Conservation (phyloP, 1,140 invertebrate species). For the Drosophila ananassae region DNA sequence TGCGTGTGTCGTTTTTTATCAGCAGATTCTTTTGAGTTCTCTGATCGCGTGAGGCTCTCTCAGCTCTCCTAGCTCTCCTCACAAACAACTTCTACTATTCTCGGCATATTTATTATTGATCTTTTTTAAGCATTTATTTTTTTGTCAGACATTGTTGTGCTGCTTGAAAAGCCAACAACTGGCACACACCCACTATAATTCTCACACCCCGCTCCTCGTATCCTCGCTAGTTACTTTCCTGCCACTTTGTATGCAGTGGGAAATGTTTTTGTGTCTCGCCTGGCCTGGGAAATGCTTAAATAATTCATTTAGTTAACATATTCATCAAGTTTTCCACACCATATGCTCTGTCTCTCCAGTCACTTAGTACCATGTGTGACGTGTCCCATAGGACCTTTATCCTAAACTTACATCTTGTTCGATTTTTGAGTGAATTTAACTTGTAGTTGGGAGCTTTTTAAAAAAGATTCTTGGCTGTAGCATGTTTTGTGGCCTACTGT, state of each 20-base stretch:
- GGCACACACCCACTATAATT: slow-evolving; percentile 36
- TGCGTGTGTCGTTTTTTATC: slow-evolving; percentile 59
- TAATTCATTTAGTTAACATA: slow-evolving; percentile 46
- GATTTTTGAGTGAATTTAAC: not conserved
- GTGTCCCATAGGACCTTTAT: slow-evolving; percentile 17
- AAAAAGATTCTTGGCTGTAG: not conserved
- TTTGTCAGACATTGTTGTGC: slow-evolving; percentile 23
- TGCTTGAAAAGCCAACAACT: slow-evolving; percentile 39
- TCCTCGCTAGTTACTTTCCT: not conserved
- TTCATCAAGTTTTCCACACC: slow-evolving; percentile 18
- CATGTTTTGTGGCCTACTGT: slow-evolving; percentile 9
- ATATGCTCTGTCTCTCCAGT: slow-evolving; percentile 21
- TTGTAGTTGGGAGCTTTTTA: not conserved
- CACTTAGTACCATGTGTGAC: slow-evolving; percentile 39
- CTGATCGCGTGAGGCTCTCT: slow-evolving; percentile 61
- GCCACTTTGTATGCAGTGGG: slow-evolving; percentile 17
- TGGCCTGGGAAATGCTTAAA: slow-evolving; percentile 33
- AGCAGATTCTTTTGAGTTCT: slow-evolving; percentile 40
- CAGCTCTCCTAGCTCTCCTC: slow-evolving; percentile 4
- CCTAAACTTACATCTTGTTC: not conserved
- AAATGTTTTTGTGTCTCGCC: slow-evolving; percentile 5
- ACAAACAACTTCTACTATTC: slow-evolving; percentile 12
- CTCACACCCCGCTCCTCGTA: slow-evolving; percentile 17
- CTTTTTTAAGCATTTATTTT: slow-evolving; percentile 56
- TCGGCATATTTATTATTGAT: slow-evolving; percentile 61